Percentiles rank a stretch among this genome's conserved stretches.
These are phyloP conservation scores for Agrilus biguttatus DNA, from an alignment of 2,888 invertebrate species.

Conservation along the genomic window DNA sequence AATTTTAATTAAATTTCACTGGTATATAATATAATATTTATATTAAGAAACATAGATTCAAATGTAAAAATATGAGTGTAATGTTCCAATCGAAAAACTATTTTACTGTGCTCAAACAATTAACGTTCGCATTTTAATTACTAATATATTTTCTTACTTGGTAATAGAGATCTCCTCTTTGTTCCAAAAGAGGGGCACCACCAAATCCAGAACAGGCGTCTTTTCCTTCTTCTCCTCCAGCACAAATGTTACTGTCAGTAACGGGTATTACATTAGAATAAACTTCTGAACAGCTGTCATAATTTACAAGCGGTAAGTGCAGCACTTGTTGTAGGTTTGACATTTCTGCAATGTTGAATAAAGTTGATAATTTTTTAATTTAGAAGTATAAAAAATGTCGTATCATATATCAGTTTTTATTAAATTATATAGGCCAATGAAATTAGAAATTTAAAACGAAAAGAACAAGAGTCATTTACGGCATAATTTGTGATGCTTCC, in stretches of 20 bases:
- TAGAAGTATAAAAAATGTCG: not conserved
- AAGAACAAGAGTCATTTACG: too few relatives aligned
- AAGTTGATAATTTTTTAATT: not conserved
- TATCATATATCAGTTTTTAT: too few relatives aligned
- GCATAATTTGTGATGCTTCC: too few relatives aligned
- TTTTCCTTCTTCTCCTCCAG: constrained; percentile 56
- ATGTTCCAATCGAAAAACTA: too few relatives aligned
- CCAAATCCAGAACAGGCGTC: constrained; percentile 72
- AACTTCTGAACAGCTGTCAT: constrained; percentile 51
- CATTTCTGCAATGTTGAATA: constrained; percentile 14
- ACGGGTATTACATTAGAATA: constrained; percentile 53
- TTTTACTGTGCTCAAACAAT: too few relatives aligned
- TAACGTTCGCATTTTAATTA: too few relatives aligned
- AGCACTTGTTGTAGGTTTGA: constrained; percentile 40
- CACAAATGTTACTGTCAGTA: constrained; percentile 51
- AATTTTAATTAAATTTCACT: too few relatives aligned
- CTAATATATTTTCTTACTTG: constrained; percentile 36
- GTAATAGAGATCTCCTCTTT: constrained; percentile 44
- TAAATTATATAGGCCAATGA: too few relatives aligned
- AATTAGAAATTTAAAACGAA: too few relatives aligned
- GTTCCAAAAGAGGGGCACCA: constrained; percentile 55
- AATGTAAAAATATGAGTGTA: too few relatives aligned
- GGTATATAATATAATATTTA: too few relatives aligned
- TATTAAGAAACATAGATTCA: too few relatives aligned
- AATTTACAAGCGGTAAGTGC: constrained; percentile 49